Base-by-base conservation (phyloP, 2,797 vertebrate genomes). In the Oreochromis mossambicus region DNA sequence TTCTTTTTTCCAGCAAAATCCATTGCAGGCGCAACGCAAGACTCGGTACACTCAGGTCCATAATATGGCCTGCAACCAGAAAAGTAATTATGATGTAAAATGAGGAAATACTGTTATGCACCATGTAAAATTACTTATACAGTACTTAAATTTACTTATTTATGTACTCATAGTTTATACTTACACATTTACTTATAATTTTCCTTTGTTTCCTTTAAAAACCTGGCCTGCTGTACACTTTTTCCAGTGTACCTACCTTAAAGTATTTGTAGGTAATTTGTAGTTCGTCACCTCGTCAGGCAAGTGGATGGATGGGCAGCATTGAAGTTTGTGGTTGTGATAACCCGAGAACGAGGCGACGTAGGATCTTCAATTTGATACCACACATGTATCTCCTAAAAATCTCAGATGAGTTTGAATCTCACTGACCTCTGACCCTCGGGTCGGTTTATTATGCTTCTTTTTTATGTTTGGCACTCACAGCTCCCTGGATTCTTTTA, bases 231-330 rank as follows among this genome's bases (percentile, higher is more conserved):
- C 6, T 63, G n/a, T 36, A 63, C 10, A n/a, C 10, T 63, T 63
- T 36, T 63, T 0, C 32, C 17, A n/a, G 10, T 63, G 58, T 36
- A 1, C 58, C 58, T 63, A 36, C 58, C 32, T n/a, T 36, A 63
- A 63, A 63, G 58, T 63, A 36, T 63, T 36, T 36, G 19, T 63
- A 1, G 58, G 32, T 36, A 3, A 63, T n/a, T 63, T 63, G 32
- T 36, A 63, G 58, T 36, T 63, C 32, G 0, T 13, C 32, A 63
- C 32, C 6, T 63, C 4, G 4, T 63, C 58, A 36, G 32, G 19
- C 19, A 63, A 0, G 58, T 1, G 10, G 58, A 10, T 0, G 0
- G 6, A 63, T 36, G 10, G 32, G 19, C 2, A 3, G 10, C 32
- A n/a, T 63, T n/a, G 17, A 63, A 36, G 19, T 63, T 13, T 63